A percentile compares a stretch with the other conserved stretches of the same genome.
These are phyloP conservation scores for Tupiocoris notatus DNA, from an alignment of 2,888 invertebrate species.

Conservation along the genomic window DNA sequence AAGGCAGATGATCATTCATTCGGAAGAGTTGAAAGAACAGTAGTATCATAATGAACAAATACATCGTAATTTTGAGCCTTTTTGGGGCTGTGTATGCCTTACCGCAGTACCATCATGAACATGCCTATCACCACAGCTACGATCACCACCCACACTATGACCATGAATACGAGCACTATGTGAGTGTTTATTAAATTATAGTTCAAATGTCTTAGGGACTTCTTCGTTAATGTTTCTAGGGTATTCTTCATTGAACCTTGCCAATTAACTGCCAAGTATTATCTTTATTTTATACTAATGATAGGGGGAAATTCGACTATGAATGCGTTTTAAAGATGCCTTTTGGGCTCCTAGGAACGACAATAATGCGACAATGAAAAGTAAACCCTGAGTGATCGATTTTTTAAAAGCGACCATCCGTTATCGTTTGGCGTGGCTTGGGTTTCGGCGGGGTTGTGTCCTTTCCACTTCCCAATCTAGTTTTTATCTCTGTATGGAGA, in stretches of 20 bases:
- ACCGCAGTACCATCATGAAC: conserved; percentile 24
- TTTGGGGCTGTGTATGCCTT: conserved; percentile 4
- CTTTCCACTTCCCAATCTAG: too few relatives aligned
- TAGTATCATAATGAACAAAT: conserved; percentile 22
- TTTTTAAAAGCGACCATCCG: neutral
- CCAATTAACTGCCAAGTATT: too few relatives aligned
- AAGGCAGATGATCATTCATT: neutral
- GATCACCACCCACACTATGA: conserved; percentile 21
- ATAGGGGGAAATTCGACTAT: too few relatives aligned
- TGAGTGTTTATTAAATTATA: neutral
- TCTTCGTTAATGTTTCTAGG: too few relatives aligned
- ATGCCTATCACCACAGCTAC: neutral
- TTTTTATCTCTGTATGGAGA: too few relatives aligned
- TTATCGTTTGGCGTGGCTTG: neutral
- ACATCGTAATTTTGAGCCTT: conserved; percentile 14
- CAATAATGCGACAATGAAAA: too few relatives aligned
- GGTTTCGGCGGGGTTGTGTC: neutral
- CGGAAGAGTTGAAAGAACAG: conserved; percentile 4
- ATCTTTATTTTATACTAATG: too few relatives aligned
- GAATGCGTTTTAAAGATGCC: too few relatives aligned
- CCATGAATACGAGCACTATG: conserved; percentile 28
- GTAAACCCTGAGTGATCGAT: too few relatives aligned
- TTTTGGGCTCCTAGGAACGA: too few relatives aligned
- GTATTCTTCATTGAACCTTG: too few relatives aligned
- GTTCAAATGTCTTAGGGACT: too few relatives aligned